Evolutionary conservation across 2,888 invertebrate genomes (phyloP), one percentile per base, ranked within the genome.

Genomic region (Thereva nobilitata): DNA sequence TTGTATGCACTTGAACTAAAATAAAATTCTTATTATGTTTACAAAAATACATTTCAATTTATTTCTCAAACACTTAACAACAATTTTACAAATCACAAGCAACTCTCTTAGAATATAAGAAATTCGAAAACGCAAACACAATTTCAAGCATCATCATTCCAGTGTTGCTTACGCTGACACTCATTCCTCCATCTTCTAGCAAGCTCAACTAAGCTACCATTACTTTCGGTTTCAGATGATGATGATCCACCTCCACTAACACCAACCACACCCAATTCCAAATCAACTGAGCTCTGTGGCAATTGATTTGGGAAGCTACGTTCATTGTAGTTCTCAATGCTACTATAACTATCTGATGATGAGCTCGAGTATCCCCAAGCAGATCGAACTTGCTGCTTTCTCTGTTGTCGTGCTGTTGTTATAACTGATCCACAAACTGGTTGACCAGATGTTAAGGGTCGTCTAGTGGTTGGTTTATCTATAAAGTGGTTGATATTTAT

Each of bases 391-490:
- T 67, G 57, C 23, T 45, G 35, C 4, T 55, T 35, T 34, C n/a
- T 44, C 23, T n/a, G 5, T n/a, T 10, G 10, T 47, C 64, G 44
- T 7, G 55, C 64, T 6, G 45, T 41, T 12, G 38, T 34, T 23
- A 64, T 50, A 12, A 72, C 67, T 47, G 67, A 70, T 12, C 72
- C 72, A 52, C 68, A 70, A 35, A 71, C 47, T 23, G 70, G 69
- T 41, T 68, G 64, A 12, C 71, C 70, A 49, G 59, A 47, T 6
- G 68, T 56, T 53, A 67, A 53, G 7, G 47, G 1, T 10, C 34
- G 57, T 59, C 50, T 59, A 3, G 34, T 37, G 1, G 54, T 41
- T 23, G 34, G 12, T 38, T 37, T 12, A 12, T 66, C 57, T 66
- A 53, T n/a, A 66, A 57, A 41, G 41, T 40, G 5, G 34, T 42